Evolutionary conservation across 2,113 vertebrate species (phyloP).

Genomic region (Ranitomeya variabilis): DNA sequence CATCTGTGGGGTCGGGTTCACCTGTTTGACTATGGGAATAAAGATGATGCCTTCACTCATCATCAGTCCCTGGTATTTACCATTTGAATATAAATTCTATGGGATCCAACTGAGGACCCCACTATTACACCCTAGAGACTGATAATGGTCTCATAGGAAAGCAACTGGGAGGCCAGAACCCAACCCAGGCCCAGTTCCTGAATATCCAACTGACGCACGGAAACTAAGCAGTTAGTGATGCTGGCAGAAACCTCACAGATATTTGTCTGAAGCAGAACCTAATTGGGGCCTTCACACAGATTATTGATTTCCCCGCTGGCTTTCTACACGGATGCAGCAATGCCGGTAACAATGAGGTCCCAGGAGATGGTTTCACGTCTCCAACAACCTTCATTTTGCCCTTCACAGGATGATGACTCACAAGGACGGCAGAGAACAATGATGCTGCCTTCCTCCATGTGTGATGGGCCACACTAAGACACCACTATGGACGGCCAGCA

Average conservation of each 20-base stretch:
- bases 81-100: neutral
- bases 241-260: no score
- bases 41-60: no score
- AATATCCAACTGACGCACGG: neutral
- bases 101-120: neutral
- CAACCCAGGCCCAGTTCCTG: no score
- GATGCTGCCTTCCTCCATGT: neutral
- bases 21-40: neutral
- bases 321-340: neutral
- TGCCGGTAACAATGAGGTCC: neutral
- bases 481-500: neutral
- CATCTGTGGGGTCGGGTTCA: neutral
- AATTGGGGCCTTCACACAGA: neutral
- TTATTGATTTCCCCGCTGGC: neutral
- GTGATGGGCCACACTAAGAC: neutral
- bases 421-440: neutral
- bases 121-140: no score
- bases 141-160: no score
- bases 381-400: neutral
- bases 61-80: neutral
- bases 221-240: neutral
- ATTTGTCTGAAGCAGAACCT: no score
- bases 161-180: no score
- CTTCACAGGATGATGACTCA: neutral
- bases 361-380: neutral